These are phyloP conservation scores for Drosophila mojavensis DNA, from an alignment of 1,140 invertebrate genomes.

Conservation along the genomic window DNA sequence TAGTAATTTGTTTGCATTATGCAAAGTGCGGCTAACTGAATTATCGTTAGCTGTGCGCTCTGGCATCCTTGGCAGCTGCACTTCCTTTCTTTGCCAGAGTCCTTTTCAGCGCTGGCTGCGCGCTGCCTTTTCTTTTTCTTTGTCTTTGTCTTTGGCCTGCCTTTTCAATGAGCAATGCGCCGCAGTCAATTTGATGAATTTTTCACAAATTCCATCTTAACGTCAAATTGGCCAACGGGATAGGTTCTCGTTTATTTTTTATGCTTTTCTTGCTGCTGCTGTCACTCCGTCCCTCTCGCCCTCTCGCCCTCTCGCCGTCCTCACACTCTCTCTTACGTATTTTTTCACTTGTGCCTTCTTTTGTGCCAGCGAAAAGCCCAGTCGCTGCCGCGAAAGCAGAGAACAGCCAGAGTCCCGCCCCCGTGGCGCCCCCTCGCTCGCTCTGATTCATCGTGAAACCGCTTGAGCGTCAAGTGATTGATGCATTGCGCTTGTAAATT, in stretches of 20 bases:
- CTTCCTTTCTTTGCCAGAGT: constrained; percentile 1
- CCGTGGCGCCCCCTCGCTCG: background rate
- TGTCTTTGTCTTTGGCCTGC: constrained; percentile 22
- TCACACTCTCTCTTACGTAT: background rate
- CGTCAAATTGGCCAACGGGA: constrained; percentile 68
- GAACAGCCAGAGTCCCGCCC: background rate
- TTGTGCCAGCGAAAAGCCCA: constrained; percentile 64
- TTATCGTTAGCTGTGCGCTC: constrained; percentile 46
- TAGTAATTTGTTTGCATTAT: constrained; percentile 57
- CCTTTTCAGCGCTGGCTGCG: constrained; percentile 1
- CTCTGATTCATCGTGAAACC: constrained; percentile 41
- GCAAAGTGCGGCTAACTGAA: constrained; percentile 66
- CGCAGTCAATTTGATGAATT: constrained; percentile 78
- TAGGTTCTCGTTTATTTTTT: constrained; percentile 38
- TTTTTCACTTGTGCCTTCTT: constrained; percentile 21
- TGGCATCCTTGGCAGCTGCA: constrained; percentile 21
- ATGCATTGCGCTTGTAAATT: constrained; percentile 82
- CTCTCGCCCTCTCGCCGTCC: background rate
- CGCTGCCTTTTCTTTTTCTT: background rate
- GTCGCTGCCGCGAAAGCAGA: constrained; percentile 19
- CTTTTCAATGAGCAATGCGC: constrained; percentile 63
- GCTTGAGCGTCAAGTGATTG: constrained; percentile 68
- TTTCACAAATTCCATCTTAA: constrained; percentile 79
- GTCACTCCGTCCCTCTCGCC: constrained; percentile 1
- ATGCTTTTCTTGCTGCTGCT: constrained; percentile 4